Percentiles rank a stretch among this genome's conserved stretches.
These are phyloP conservation scores for Drosophila parabipectinata DNA, from an alignment of 1,140 invertebrate genomes.

Conservation along the genomic window DNA sequence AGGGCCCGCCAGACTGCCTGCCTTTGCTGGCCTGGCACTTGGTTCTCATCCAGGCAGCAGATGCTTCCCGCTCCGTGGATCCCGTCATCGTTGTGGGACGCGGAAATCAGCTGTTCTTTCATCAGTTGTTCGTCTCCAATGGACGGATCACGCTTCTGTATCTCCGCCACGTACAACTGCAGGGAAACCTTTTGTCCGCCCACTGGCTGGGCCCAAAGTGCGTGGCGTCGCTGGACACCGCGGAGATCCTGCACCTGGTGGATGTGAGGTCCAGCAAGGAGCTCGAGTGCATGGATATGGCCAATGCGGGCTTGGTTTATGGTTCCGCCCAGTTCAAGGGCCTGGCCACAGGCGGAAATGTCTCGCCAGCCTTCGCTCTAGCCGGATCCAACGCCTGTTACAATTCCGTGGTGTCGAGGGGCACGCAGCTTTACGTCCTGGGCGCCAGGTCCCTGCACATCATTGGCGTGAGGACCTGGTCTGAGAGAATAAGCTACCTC, in stretches of 20 bases:
- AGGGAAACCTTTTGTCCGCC: slow-evolving; percentile 89
- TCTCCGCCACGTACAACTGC: slow-evolving; percentile 88
- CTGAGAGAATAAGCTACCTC: slow-evolving; percentile 89
- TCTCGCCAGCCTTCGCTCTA: slow-evolving; percentile 85
- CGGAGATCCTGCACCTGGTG: slow-evolving; percentile 93
- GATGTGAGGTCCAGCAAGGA: slow-evolving; percentile 95
- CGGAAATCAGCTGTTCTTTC: slow-evolving; percentile 92
- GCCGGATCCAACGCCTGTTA: slow-evolving; percentile 95
- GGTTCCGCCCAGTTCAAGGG: slow-evolving; percentile 97
- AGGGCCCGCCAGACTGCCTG: slow-evolving; percentile 88
- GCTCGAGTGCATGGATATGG: slow-evolving; percentile 92
- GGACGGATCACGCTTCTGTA: slow-evolving; percentile 81
- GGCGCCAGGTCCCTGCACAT: slow-evolving; percentile 93
- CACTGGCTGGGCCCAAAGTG: slow-evolving; percentile 95
- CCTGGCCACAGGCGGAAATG: slow-evolving; percentile 88
- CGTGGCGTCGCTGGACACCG: slow-evolving; percentile 92
- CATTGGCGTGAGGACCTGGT: slow-evolving; percentile 92
- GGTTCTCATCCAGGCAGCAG: slow-evolving; percentile 91
- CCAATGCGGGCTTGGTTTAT: slow-evolving; percentile 94
- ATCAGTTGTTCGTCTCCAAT: slow-evolving; percentile 84
- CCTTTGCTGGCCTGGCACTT: slow-evolving; percentile 97
- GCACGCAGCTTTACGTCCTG: slow-evolving; percentile 92
- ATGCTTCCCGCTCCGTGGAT: slow-evolving; percentile 90
- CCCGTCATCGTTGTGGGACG: slow-evolving; percentile 94
- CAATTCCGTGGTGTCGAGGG: slow-evolving; percentile 93